Percentiles rank a stretch among this genome's conserved stretches.
Conservation (phyloP, 2,797 vertebrate species). For the Mergus octosetaceus region DNA sequence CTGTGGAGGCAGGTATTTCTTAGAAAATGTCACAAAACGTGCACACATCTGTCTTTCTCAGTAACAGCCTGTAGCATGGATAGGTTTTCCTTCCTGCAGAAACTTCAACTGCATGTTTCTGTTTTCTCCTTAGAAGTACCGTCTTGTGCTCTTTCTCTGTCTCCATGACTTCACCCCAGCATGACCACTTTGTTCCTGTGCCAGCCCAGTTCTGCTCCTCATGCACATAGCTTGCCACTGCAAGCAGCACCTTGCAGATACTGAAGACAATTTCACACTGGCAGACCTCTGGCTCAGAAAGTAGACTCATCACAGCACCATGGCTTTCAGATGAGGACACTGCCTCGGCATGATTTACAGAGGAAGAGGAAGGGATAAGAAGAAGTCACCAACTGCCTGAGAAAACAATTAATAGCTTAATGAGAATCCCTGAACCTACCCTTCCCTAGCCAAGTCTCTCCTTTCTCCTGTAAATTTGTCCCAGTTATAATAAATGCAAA, state of each 20-base stretch:
- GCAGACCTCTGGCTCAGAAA: not conserved
- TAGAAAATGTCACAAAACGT: not conserved
- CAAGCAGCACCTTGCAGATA: not conserved
- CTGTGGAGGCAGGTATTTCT: not conserved
- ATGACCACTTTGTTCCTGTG: not conserved
- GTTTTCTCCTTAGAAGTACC: not conserved
- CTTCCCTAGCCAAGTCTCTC: not conserved
- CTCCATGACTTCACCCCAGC: not conserved
- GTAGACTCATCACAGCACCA: rapidly evolving
- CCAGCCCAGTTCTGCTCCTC: not conserved
- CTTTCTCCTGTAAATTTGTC: not conserved
- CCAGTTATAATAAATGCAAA: not conserved
- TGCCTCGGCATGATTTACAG: not conserved
- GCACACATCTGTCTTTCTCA: not conserved
- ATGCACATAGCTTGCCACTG: rapidly evolving
- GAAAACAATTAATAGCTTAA: not conserved
- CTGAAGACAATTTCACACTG: not conserved
- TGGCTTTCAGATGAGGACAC: rapidly evolving
- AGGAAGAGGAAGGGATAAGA: not conserved
- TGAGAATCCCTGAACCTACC: not conserved
- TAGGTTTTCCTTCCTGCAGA: not conserved
- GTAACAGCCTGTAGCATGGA: not conserved
- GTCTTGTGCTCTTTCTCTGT: rapidly evolving
- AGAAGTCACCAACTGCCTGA: not conserved
- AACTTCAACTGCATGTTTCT: not conserved